phyloP scores from a whole-genome alignment of 2,113 vertebrate species.

The Neodontobutis hainanensis region DNA sequence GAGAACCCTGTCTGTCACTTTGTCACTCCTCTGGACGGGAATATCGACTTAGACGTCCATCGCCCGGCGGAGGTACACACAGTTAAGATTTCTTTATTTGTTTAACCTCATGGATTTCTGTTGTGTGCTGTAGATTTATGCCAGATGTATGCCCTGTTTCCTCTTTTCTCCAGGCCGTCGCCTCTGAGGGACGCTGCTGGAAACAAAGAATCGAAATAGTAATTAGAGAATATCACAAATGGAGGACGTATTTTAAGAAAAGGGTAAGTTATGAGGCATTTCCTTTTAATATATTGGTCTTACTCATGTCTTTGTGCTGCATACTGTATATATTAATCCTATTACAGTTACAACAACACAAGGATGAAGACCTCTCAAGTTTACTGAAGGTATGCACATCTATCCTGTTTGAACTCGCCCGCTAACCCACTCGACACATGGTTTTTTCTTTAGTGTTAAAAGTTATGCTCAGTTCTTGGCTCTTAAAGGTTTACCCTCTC shows the following conservation, averaged over 20 bases:
- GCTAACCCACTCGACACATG: too few species aligned
- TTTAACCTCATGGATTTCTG: slow-evolving; percentile 14
- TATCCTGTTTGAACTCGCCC: background rate
- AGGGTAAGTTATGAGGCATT: slow-evolving; percentile 78
- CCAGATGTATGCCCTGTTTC: slow-evolving; percentile 18
- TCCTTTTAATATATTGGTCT: background rate
- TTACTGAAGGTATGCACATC: slow-evolving; percentile 87
- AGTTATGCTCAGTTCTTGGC: too few species aligned
- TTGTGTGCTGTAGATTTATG: slow-evolving; percentile 13
- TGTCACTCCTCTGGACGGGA: slow-evolving; percentile 92
- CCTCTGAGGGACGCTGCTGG: slow-evolving; percentile 92
- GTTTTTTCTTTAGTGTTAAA: too few species aligned
- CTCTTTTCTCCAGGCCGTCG: slow-evolving; percentile 79
- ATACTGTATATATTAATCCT: slow-evolving; percentile 1
- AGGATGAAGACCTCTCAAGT: slow-evolving; percentile 97
- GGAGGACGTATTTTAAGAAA: slow-evolving; percentile 99
- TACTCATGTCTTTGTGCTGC: background rate
- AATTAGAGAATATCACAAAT: slow-evolving; percentile 97
- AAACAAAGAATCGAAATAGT: slow-evolving; percentile 95
- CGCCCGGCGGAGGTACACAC: slow-evolving; percentile 85
- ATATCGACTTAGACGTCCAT: slow-evolving; percentile 86
- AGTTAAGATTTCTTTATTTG: background rate
- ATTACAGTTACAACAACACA: slow-evolving; percentile 92
- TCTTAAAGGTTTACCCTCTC: too few species aligned
- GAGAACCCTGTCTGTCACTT: slow-evolving; percentile 97